Evolutionary conservation across 2,888 invertebrate genomes (phyloP).

Genomic region (Maniola hyperantus): DNA sequence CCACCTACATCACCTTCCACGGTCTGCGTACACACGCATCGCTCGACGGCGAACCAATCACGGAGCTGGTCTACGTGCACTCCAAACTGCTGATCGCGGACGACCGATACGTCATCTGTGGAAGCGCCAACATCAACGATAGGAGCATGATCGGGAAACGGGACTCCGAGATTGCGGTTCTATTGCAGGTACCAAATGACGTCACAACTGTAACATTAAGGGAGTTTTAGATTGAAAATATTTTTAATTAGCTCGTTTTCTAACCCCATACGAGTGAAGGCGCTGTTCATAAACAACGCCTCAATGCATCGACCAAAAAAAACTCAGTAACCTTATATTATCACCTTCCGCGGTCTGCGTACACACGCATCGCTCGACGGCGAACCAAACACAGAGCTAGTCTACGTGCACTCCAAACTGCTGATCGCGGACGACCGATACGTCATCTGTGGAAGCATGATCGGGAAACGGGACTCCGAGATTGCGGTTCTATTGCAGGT

Average conservation of each 20-base stretch:
- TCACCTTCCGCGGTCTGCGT: slow-evolving; percentile 95
- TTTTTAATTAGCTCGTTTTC: too few species aligned
- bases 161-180: slow-evolving; percentile 96
- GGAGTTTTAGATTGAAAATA: slow-evolving; percentile 84
- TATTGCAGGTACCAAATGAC: slow-evolving; percentile 86
- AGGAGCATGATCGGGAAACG: slow-evolving; percentile 96
- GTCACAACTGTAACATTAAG: neutral
- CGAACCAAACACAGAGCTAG: slow-evolving; percentile 93
- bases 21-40: slow-evolving; percentile 92
- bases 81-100: slow-evolving; percentile 98
- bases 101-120: slow-evolving; percentile 95
- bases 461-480: slow-evolving; percentile 97
- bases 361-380: slow-evolving; percentile 90
- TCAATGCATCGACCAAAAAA: too few species aligned
- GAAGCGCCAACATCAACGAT: slow-evolving; percentile 99
- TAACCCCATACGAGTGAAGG: too few species aligned
- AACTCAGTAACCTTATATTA: slow-evolving; percentile 55
- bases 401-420: slow-evolving; percentile 98
- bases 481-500: slow-evolving; percentile 95
- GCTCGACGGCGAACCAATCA: slow-evolving; percentile 91
- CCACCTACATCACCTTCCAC: slow-evolving; percentile 94
- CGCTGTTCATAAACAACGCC: too few species aligned
- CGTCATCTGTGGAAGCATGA: slow-evolving; percentile 97
- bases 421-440: slow-evolving; percentile 96
- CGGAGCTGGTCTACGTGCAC: slow-evolving; percentile 98